Conservation (phyloP, 1,140 invertebrate species). For the Drosophila navojoa region DNA sequence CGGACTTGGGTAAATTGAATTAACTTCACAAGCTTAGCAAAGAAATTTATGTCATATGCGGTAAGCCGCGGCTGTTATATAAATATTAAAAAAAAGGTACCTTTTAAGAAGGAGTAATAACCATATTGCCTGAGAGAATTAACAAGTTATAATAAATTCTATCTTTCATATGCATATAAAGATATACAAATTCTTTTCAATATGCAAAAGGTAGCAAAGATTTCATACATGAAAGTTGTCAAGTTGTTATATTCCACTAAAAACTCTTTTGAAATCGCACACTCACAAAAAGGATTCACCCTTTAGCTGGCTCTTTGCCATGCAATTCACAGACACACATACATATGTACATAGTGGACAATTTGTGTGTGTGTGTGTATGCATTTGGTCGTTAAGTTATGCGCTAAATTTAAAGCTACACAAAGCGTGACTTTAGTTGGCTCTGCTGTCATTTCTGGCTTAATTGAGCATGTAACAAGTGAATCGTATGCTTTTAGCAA, state of each 20-base stretch:
- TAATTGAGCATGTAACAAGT: slow-evolving; percentile 78
- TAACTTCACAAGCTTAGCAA: no score
- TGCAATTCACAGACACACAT: slow-evolving; percentile 1
- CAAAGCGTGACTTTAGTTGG: slow-evolving; percentile 76
- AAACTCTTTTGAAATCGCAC: slow-evolving; percentile 17
- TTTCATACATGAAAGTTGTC: neutral
- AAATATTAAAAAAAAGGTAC: no score
- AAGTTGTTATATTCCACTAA: neutral
- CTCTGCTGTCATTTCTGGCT: slow-evolving; percentile 73
- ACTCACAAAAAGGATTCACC: slow-evolving; percentile 14
- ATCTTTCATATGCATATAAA: no score
- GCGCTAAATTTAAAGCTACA: slow-evolving; percentile 59
- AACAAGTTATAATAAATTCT: no score
- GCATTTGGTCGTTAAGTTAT: slow-evolving; percentile 31
- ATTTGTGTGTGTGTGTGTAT: slow-evolving; percentile 1
- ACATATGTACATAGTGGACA: neutral
- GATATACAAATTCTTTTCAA: no score
- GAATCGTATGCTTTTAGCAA: slow-evolving; percentile 61
- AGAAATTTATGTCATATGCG: no score
- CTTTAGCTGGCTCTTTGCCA: slow-evolving; percentile 29
- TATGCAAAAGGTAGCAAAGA: neutral
- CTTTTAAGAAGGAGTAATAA: no score
- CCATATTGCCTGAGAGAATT: no score
- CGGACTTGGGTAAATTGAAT: no score
- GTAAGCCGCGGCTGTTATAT: no score